phyloP scores from a whole-genome alignment of 2,113 vertebrate genomes.

The Notarius quadriscutis region DNA sequence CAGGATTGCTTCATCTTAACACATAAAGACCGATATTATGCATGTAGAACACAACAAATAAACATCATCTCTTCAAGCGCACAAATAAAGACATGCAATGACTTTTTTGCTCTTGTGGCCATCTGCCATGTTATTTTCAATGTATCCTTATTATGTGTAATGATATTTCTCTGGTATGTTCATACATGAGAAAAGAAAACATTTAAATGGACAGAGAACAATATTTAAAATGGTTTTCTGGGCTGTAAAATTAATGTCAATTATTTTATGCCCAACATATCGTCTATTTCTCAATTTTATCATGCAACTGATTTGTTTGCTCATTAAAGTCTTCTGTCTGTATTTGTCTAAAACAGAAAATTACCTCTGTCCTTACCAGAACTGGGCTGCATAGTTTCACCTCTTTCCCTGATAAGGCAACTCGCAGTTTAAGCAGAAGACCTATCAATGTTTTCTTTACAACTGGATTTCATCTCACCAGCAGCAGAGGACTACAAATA shows the following conservation, averaged over 20 bases:
- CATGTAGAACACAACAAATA: conserved; percentile 38
- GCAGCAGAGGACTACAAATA: neutral
- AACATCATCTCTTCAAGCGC: conserved; percentile 25
- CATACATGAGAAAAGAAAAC: neutral
- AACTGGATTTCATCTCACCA: neutral
- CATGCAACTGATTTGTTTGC: neutral
- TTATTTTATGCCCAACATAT: neutral
- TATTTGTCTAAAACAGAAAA: neutral
- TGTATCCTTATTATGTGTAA: neutral
- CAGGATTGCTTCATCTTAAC: conserved; percentile 29
- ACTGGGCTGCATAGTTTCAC: neutral
- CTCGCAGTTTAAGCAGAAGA: neutral
- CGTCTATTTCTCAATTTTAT: neutral
- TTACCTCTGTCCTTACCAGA: neutral
- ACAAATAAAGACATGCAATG: conserved; percentile 10
- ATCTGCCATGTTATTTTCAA: neutral
- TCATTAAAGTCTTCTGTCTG: neutral
- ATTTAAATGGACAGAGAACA: neutral
- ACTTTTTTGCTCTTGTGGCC: neutral
- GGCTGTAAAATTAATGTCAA: neutral
- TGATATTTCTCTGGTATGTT: neutral
- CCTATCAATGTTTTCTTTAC: neutral
- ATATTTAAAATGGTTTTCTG: neutral
- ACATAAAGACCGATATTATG: conserved; percentile 33
- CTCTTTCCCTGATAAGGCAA: neutral